Conservation (phyloP, 2,888 invertebrate species). For the Polymixis lichenea region DNA sequence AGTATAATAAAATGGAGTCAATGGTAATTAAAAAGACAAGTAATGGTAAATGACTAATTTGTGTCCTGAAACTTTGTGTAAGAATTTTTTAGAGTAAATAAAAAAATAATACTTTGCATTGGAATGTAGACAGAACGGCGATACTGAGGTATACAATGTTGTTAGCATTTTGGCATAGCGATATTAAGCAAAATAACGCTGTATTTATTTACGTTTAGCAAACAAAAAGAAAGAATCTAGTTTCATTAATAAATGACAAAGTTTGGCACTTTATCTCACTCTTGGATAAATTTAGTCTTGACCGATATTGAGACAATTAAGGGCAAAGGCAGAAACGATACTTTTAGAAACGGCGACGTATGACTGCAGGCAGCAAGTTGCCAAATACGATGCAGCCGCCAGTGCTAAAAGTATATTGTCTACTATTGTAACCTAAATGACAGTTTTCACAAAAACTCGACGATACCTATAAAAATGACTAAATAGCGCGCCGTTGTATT, state of each 20-base stretch:
- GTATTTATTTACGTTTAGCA: neutral
- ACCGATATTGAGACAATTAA: slow-evolving; percentile 13
- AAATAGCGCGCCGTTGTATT: neutral
- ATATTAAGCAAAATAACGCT: neutral
- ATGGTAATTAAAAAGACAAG: too few relatives aligned
- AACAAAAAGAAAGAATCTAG: neutral
- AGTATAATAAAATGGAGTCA: neutral
- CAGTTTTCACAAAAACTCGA: neutral
- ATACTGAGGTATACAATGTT: slow-evolving; percentile 51
- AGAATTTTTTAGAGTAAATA: slow-evolving; percentile 31
- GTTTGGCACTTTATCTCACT: slow-evolving; percentile 62
- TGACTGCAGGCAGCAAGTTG: neutral
- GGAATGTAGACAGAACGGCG: slow-evolving; percentile 65
- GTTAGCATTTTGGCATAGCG: slow-evolving; percentile 9
- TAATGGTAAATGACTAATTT: neutral
- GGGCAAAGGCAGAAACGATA: neutral
- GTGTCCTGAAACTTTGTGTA: slow-evolving; percentile 1
- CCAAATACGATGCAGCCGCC: neutral
- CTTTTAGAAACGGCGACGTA: neutral
- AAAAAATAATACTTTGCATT: slow-evolving; percentile 65
- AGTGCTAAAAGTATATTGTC: neutral
- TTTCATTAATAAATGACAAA: slow-evolving; percentile 5
- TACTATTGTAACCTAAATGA: neutral
- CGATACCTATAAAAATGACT: neutral
- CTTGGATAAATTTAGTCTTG: slow-evolving; percentile 11